Conservation (phyloP, 1,140 invertebrate genomes). For the Ceratitis capitata region DNA sequence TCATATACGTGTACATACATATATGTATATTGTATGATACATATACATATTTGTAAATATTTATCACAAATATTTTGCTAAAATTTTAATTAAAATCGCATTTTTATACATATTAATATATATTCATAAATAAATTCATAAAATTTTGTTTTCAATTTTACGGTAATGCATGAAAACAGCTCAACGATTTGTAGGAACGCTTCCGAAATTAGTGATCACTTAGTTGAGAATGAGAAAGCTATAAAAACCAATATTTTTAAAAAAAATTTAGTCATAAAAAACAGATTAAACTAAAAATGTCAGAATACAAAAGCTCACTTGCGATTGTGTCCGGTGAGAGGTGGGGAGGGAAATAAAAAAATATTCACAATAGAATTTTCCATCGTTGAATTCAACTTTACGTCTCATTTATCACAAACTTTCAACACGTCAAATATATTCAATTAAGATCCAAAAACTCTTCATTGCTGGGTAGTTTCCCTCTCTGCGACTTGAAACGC, state of each 20-base stretch:
- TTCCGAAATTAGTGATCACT: conserved; percentile 4
- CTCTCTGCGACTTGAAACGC: too few species aligned
- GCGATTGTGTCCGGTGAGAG: too few species aligned
- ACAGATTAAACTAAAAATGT: not conserved
- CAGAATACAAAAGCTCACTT: too few species aligned
- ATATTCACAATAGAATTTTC: too few species aligned
- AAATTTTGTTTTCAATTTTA: not conserved
- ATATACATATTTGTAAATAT: not conserved
- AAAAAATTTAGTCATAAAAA: not conserved
- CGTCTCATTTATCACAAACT: too few species aligned
- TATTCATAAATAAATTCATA: not conserved
- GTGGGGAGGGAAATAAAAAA: too few species aligned
- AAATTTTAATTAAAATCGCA: not conserved
- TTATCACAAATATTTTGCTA: conserved; percentile 5
- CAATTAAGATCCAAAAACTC: too few species aligned
- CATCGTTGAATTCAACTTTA: too few species aligned
- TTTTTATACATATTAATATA: not conserved
- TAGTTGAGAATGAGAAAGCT: not conserved
- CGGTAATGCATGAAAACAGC: not conserved
- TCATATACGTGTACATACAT: too few species aligned
- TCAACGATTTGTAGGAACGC: not conserved
- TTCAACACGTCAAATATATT: too few species aligned
- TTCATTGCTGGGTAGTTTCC: too few species aligned
- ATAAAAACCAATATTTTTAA: not conserved
- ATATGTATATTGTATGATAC: not conserved